Base-by-base conservation (phyloP, 1,140 invertebrate species). In the Brachionus sp. region DNA sequence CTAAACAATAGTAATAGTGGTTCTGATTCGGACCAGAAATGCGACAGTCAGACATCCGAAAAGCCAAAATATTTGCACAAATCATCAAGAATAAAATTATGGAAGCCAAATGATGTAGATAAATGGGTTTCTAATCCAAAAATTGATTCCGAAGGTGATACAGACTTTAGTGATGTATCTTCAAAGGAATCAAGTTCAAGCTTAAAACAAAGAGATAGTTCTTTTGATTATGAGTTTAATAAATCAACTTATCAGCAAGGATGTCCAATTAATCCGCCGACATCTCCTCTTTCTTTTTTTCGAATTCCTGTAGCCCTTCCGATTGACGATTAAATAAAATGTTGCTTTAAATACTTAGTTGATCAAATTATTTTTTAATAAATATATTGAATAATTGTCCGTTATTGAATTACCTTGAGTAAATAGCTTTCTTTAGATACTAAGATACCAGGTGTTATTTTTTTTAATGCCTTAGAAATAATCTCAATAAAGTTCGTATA, bases 1-100 rank as follows among this genome's bases (percentile, higher is more conserved):
- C 12, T 75, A 29, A 75, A 75, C 33, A 75, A 46, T 33, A 46
- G 70, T 29, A 25, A 13, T 50, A 46, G 70, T 29, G 12, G 13
- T 23, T 29, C 16, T 5, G 42, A 46, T 44, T 75, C 42, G 10
- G 25, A 75, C 25, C 37, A 46, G 6, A 75, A 75, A 25, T 46
- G 9, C 0, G 70, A 70, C 5, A 42, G 66, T 23, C 35, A 19
- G 16, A 16, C 33, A 3, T 39, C 9, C 6, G 66, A 70, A 75
- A 75, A 75, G n/a, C 16, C 39, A 5, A 75, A 23, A 29, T 46
- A 46, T 46, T 75, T 75, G 5, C 39, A 75, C n/a, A 75, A 75
- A 46, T 12, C 70, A 46, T 75, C 70, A 75, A 44, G 70, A 46
- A 75, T 75, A 44, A 75, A 75, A 46, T n/a, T 75, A 46, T 75